Evolutionary conservation across 2,888 invertebrate species (phyloP).

Genomic region (Acanthoscelides obtectus): DNA sequence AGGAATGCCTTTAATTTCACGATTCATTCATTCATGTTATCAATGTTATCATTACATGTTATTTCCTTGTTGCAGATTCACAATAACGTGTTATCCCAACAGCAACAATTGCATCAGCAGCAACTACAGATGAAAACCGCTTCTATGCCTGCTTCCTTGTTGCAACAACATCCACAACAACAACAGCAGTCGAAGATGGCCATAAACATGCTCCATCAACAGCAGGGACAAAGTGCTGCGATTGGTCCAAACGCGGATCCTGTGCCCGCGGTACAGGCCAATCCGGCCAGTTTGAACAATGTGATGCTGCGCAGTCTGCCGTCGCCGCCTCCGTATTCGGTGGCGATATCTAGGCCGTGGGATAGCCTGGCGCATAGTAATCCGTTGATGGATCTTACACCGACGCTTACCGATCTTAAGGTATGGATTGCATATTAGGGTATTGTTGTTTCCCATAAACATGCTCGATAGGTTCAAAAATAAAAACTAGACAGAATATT

Average conservation of each 20-base stretch:
- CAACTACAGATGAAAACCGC: neutral
- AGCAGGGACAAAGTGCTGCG: neutral
- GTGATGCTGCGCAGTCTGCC: conserved; percentile 24
- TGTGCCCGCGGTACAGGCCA: neutral
- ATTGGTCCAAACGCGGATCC: neutral
- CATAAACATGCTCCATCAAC: neutral
- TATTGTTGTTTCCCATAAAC: too few relatives aligned
- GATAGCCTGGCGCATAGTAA: conserved; percentile 28
- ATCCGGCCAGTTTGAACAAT: conserved; percentile 13
- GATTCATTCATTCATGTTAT: too few relatives aligned
- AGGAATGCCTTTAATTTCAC: too few relatives aligned
- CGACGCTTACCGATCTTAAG: conserved; percentile 45
- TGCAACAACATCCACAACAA: neutral
- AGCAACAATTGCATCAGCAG: neutral
- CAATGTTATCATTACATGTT: too few relatives aligned
- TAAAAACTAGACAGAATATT: too few relatives aligned
- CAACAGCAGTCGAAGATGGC: neutral
- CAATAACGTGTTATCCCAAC: neutral
- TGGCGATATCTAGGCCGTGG: conserved; percentile 33
- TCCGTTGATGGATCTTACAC: conserved; percentile 42
- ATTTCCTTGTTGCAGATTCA: neutral
- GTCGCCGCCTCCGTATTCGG: conserved; percentile 35
- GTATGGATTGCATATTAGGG: neutral
- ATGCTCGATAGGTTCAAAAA: too few relatives aligned
- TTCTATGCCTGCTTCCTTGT: neutral